Percentiles rank a stretch among this genome's conserved stretches.
Evolutionary conservation across 35 echinoderm and acorn worm species (phyloP).

Genomic region (Ophioderma brevispina): DNA sequence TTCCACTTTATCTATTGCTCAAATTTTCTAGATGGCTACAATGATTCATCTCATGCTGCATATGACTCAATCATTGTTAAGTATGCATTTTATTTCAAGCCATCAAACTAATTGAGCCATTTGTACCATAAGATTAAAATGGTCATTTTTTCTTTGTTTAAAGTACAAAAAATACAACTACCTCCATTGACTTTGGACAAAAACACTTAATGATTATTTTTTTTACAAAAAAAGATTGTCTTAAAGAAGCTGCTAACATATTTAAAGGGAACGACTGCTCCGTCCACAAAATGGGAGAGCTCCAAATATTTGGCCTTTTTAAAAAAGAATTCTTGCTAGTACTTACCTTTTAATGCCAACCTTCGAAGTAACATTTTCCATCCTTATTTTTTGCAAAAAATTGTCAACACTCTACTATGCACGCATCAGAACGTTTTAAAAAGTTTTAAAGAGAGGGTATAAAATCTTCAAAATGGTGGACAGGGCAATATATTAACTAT

Average conservation of each 20-base stretch:
- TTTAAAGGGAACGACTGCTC: background rate
- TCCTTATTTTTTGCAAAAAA: background rate
- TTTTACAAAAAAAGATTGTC: background rate
- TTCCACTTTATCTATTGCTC: too few species aligned
- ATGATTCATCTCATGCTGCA: too few species aligned
- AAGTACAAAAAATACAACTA: background rate
- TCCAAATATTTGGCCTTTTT: background rate
- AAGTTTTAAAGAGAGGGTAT: background rate
- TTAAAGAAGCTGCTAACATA: background rate
- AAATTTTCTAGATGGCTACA: too few species aligned
- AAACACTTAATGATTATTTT: background rate
- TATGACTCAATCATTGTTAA: too few species aligned
- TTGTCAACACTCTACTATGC: background rate
- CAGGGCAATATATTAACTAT: background rate
- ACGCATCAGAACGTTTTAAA: background rate
- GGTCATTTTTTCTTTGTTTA: background rate
- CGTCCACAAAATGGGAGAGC: background rate
- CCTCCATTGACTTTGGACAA: background rate
- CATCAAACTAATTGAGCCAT: too few species aligned
- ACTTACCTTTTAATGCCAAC: background rate
- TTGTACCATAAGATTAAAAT: background rate
- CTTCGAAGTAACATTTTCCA: too few species aligned
- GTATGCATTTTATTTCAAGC: too few species aligned
- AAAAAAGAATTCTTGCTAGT: background rate
- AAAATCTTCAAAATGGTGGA: background rate